phyloP scores from a whole-genome alignment of 2,888 invertebrate species.

The Lissonota sp. region DNA sequence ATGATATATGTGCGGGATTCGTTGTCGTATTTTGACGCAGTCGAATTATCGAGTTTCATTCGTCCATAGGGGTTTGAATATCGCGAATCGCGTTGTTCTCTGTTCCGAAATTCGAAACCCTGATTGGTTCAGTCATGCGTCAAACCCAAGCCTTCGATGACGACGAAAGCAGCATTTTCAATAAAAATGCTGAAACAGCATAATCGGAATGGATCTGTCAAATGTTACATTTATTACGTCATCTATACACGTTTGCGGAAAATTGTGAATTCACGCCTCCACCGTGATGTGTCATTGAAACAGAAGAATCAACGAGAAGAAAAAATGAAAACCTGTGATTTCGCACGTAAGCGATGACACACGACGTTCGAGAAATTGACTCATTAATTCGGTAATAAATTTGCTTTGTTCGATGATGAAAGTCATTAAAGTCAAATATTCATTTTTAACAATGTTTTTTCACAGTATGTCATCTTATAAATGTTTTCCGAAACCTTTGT shows the following conservation, averaged over 20 bases:
- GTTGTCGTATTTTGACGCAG: slow-evolving; percentile 25
- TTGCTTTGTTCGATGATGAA: too few species aligned
- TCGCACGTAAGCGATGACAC: neutral
- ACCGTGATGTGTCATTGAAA: neutral
- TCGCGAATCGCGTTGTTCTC: slow-evolving; percentile 10
- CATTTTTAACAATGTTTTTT: too few species aligned
- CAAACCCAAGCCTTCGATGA: slow-evolving; percentile 5
- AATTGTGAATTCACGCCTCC: neutral
- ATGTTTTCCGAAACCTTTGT: too few species aligned
- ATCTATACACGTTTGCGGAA: neutral
- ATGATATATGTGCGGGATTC: slow-evolving; percentile 7
- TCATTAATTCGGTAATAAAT: neutral
- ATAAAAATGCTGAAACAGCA: neutral
- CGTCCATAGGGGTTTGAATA: slow-evolving; percentile 24
- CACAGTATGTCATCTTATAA: too few species aligned
- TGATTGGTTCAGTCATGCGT: neutral
- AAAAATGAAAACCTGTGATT: neutral
- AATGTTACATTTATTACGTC: neutral
- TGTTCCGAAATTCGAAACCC: slow-evolving; percentile 33
- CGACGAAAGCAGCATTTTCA: neutral
- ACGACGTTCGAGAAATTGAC: neutral
- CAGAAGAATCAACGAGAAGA: neutral
- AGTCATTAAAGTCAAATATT: too few species aligned
- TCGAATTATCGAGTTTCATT: slow-evolving; percentile 22
- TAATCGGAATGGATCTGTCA: neutral